These are phyloP conservation scores for Deilephila elpenor DNA, from an alignment of 2,888 invertebrate species.

Conservation along the genomic window DNA sequence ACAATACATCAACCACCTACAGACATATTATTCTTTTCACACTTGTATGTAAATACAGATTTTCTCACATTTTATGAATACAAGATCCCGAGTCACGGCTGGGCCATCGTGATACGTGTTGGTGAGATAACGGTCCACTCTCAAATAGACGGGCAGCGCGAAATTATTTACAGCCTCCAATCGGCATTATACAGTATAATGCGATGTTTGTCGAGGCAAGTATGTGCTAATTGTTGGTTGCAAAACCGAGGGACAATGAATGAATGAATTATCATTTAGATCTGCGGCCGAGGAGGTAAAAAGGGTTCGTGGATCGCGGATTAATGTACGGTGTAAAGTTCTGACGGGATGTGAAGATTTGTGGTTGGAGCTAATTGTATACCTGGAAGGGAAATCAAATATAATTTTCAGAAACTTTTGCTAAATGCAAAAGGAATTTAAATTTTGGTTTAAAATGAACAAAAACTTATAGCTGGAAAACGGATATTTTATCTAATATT, in stretches of 20 bases:
- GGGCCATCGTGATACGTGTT: slow-evolving; percentile 1
- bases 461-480: too few species aligned
- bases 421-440: too few species aligned
- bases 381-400: too few species aligned
- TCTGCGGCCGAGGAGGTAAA: slow-evolving; percentile 29
- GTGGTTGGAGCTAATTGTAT: neutral
- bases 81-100: neutral
- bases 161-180: slow-evolving; percentile 27
- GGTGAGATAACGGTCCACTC: slow-evolving; percentile 15
- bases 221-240: slow-evolving; percentile 66
- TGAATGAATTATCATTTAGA: slow-evolving; percentile 64
- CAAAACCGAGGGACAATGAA: slow-evolving; percentile 56
- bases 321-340: neutral
- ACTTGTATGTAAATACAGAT: too few species aligned
- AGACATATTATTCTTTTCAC: too few species aligned
- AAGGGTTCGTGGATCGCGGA: slow-evolving; percentile 1
- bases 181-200: slow-evolving; percentile 32
- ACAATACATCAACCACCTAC: too few species aligned
- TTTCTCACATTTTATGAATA: neutral
- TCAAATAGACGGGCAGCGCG: slow-evolving; percentile 4
- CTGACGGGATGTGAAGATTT: neutral
- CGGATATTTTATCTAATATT: too few species aligned
- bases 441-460: too few species aligned
- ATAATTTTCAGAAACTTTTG: too few species aligned
- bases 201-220: slow-evolving; percentile 53